Base-by-base conservation (phyloP, 1,140 invertebrate species). In the Drosophila biarmipes region DNA sequence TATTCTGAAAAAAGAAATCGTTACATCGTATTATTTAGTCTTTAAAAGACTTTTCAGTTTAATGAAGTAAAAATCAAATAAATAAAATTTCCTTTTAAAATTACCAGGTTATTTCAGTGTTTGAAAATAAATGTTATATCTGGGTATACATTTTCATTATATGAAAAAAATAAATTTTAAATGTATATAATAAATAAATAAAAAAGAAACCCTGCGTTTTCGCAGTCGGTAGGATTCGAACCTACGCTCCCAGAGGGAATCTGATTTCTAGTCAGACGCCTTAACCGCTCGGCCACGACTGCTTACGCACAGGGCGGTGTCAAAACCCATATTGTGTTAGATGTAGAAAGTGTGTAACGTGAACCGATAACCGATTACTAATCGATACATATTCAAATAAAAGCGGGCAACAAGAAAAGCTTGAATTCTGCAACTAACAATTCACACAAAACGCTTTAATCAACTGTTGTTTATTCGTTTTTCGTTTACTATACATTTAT, bases 251-350 rank as follows among this genome's bases (percentile, higher is more conserved):
- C 95, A 95, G 94, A 95, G 95, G 95, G 95, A 95, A 95, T 95
- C 95, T 95, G 95, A 96, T 95, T 96, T 96, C 95, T 95, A 95
- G 95, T 96, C 95, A 95, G 95, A 95, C 95, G 95, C 95, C 95
- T 96, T 96, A 96, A 96, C 95, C 95, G 94, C 95, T 96, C 95
- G 95, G 95, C 95, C 95, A 96, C 94, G 95, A 95, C 95, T 95
- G 95, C 95, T 38, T 35, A 6, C 52, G 10, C 0, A 2, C 0
- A 0, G 0, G 0, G 0, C 3, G 0, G 34, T 14, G 40, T 21
- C 24, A 48, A 66, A 2, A 15, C 15, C 8, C 11, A 3, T 15
- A 0, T 19, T 40, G 2, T 2, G 12, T n/a, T 43, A 40, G 27
- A 4, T 6, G 17, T 24, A 24, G 0, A 27, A 6, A 38, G 17